These are phyloP conservation scores for Rhincodon typus DNA, from an alignment of 2,797 vertebrate genomes.

Conservation along the genomic window DNA sequence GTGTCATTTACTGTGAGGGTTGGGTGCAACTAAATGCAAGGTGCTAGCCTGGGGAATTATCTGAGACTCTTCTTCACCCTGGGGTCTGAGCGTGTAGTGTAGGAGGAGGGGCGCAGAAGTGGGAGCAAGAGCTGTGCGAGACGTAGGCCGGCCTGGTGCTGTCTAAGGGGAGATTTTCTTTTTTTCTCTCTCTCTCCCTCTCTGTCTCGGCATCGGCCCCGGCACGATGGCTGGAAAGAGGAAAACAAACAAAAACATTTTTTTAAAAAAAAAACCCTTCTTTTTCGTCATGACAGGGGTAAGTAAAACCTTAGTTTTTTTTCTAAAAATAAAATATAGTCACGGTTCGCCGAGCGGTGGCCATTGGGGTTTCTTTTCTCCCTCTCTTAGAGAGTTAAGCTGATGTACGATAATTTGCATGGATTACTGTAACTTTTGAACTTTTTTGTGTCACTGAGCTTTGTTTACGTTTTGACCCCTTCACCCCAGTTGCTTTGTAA, in stretches of 20 bases:
- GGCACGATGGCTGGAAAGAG: background rate
- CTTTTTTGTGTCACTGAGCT: background rate
- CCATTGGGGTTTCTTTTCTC: background rate
- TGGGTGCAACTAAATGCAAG: no score
- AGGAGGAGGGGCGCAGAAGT: background rate
- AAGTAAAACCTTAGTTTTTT: background rate
- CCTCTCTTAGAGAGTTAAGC: background rate
- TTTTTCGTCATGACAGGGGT: background rate
- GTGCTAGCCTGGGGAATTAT: no score
- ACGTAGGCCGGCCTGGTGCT: background rate
- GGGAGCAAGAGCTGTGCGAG: background rate
- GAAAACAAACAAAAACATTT: background rate
- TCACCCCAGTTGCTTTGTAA: conserved; percentile 24
- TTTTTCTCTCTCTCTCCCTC: no score
- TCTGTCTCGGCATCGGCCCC: background rate
- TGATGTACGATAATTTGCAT: conserved; percentile 26
- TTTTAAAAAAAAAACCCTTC: no score
- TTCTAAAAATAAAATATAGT: background rate
- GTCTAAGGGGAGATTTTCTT: background rate
- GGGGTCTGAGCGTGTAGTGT: no score
- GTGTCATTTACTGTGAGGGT: no score
- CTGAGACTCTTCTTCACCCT: no score
- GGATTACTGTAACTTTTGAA: background rate
- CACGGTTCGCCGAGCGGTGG: background rate
- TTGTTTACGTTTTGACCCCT: background rate